Conservation (phyloP, 2,888 invertebrate genomes). For the Lumbricus terrestris region DNA sequence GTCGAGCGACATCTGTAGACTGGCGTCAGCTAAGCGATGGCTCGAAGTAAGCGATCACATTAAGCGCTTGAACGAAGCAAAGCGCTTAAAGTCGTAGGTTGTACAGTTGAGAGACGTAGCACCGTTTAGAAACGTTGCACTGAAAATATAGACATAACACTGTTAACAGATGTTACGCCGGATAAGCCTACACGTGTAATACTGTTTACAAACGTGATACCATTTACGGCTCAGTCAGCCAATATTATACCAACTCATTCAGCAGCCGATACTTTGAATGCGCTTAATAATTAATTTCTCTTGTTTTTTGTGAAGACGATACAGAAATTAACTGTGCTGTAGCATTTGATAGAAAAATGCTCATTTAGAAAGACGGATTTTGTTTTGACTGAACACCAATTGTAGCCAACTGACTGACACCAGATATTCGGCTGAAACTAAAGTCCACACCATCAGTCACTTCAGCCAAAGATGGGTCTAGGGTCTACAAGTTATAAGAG, state of each 20-base stretch:
- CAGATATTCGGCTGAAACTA: no score
- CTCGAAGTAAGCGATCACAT: constrained; percentile 3
- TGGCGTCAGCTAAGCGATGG: background rate
- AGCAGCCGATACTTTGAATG: background rate
- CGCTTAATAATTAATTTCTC: background rate
- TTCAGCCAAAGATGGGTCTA: no score
- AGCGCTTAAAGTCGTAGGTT: background rate
- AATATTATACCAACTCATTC: background rate
- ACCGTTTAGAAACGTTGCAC: background rate
- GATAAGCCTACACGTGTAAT: no score
- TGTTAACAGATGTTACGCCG: background rate
- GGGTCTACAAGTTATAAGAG: no score
- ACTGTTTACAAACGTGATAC: no score
- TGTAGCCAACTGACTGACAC: no score
- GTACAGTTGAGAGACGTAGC: background rate
- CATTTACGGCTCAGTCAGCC: background rate
- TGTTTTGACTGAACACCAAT: background rate
- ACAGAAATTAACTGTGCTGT: no score
- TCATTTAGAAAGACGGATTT: background rate
- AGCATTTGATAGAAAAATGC: background rate
- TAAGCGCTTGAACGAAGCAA: background rate
- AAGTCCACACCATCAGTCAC: no score
- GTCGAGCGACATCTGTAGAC: background rate
- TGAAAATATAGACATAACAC: no score
- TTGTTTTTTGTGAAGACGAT: background rate